phyloP scores from a whole-genome alignment of 2,113 vertebrate species.

The Callipepla californica region DNA sequence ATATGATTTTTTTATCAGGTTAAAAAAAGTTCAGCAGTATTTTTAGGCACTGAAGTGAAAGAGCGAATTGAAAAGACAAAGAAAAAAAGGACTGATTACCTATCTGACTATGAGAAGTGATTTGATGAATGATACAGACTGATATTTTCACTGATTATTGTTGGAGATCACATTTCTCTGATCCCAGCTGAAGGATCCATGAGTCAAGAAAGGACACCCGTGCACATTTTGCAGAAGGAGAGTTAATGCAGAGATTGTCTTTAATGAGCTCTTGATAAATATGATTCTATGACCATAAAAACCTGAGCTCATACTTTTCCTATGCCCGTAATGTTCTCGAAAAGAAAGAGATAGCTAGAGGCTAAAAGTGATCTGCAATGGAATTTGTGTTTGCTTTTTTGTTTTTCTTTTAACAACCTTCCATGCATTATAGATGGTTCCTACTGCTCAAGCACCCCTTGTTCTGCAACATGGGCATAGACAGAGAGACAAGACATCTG shows the following conservation, averaged over 20 bases:
- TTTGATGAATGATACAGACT: not conserved
- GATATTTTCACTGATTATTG: not conserved
- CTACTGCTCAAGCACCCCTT: not conserved
- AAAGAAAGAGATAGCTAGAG: not conserved
- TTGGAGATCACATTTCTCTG: not conserved
- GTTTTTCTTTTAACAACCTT: not conserved
- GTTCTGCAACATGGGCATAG: not conserved
- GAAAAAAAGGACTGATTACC: not conserved
- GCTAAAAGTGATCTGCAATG: not conserved
- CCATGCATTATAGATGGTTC: not conserved
- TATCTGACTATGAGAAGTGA: not conserved
- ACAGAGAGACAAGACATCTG: not conserved
- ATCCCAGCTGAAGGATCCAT: not conserved
- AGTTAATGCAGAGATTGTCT: not conserved
- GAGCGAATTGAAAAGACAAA: slow-evolving; percentile 38
- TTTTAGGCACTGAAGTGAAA: slow-evolving; percentile 34
- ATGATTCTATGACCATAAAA: rapidly evolving
- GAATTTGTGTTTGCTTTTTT: not conserved
- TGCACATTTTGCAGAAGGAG: not conserved
- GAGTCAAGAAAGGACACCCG: not conserved
- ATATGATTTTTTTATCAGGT: slow-evolving; percentile 68
- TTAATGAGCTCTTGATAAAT: not conserved
- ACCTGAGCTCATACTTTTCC: not conserved
- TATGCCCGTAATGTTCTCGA: not conserved
- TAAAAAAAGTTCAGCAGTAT: slow-evolving; percentile 44